Evolutionary conservation across 2,113 vertebrate species (phyloP), one percentile per base, ranked within the genome.

Genomic region (Quiscalus mexicanus): DNA sequence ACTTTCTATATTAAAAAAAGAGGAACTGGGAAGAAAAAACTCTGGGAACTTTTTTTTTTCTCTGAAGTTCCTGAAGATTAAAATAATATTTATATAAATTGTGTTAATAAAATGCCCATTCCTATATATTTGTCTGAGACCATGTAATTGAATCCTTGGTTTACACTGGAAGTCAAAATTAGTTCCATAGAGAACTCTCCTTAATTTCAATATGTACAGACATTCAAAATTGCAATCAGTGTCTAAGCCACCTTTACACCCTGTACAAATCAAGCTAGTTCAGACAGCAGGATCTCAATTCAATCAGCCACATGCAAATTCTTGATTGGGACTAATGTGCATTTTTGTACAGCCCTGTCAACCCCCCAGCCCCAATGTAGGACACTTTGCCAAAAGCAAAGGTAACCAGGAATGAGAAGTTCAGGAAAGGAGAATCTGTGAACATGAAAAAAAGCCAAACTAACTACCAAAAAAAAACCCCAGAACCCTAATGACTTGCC

Each of bases 331-430:
- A 55, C 15, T 67, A 59, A 79, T 16, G 2, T 41, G 7, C 21
- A 35, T 52, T 89, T 91, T 28, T 76, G 28, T 20, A 16, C 33
- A 50, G 23, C 4, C 15, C 19, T 8, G 5, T 81, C 30, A 60
- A 8, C 2, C 2, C 3, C 6, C 3, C 8, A 2, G 3, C 68
- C 23, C 35, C 45, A 56, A 15, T 41, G 31, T 9, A 35, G 19
- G 9, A 41, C 30, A 4, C 15, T 31, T 20, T 77, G 33, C 12
- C 41, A 64, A 14, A 33, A 84, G 10, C 10, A 63, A 42, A 62
- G 15, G 21, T 33, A 45, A 56, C 33, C 5, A 19, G 11, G 11
- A 25, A n/a, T 28, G 20, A 55, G 23, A 68, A 87, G 30, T 5
- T 89, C 15, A 41, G 63, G 28, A 76, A 80, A 50, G 17, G 10